Conservation (phyloP, 2,797 vertebrate species). For the Euphonia xanthogaster region DNA sequence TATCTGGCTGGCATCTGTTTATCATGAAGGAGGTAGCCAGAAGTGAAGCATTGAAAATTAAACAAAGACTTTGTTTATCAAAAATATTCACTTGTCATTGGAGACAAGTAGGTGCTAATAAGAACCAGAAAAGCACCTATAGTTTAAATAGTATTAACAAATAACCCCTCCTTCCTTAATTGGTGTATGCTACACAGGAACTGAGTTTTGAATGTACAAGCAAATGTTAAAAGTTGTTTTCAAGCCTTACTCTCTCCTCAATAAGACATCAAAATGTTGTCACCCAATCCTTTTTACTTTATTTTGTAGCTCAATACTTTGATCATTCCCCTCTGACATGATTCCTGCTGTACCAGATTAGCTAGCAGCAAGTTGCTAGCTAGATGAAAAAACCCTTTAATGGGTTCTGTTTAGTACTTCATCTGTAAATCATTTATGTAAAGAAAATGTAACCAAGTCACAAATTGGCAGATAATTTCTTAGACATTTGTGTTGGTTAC, state of each 20-base stretch:
- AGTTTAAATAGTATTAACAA: slow-evolving; percentile 21
- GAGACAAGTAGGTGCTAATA: slow-evolving; percentile 54
- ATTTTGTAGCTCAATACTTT: slow-evolving; percentile 56
- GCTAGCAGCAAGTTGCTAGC: slow-evolving; percentile 51
- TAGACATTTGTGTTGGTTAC: not conserved
- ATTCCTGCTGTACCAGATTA: slow-evolving; percentile 58
- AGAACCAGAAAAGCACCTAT: slow-evolving; percentile 32
- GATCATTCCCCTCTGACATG: slow-evolving; percentile 58
- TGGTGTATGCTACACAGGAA: not conserved
- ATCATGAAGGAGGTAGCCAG: not conserved
- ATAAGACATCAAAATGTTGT: slow-evolving; percentile 64
- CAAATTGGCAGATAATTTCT: slow-evolving; percentile 56
- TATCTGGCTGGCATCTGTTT: not conserved
- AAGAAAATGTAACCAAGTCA: slow-evolving; percentile 55
- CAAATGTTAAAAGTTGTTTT: slow-evolving; percentile 47
- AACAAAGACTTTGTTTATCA: slow-evolving; percentile 14
- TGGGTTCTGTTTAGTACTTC: slow-evolving; percentile 53
- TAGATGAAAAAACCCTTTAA: slow-evolving; percentile 57
- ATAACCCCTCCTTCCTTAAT: slow-evolving; percentile 22
- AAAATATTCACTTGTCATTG: not conserved
- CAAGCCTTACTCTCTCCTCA: slow-evolving; percentile 20
- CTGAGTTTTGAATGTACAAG: slow-evolving; percentile 12
- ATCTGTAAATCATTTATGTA: slow-evolving; percentile 58
- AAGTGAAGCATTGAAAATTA: not conserved
- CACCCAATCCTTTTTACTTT: slow-evolving; percentile 51